Evolutionary conservation across 2,113 vertebrate genomes (phyloP), one percentile per base, ranked within the genome.

Genomic region (Anser cygnoides): DNA sequence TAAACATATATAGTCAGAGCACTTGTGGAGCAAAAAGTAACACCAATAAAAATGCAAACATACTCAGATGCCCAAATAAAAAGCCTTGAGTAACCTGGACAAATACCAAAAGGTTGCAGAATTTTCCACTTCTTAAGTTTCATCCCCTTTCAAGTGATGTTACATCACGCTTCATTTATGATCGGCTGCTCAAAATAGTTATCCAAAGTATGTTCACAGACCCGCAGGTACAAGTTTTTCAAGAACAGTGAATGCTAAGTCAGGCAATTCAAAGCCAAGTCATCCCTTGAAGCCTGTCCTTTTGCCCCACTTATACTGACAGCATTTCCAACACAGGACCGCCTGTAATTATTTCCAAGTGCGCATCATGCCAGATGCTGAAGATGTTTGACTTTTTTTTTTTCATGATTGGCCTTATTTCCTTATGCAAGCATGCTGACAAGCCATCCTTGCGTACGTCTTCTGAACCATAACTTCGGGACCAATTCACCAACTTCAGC

Each of bases 371-470:
- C 26, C 82, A 78, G 54, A 80, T 61, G 19, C 21, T 67, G 63
- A 92, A 93, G 57, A 70, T 46, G 10, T 62, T 52, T 76, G 59
- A 90, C 63, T 15, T 85, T 62, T 89, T n/a, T 92, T 91, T 84
- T 89, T 81, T 71, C 50, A 74, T 78, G 83, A 91, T 17, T 80
- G 55, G n/a, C 80, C 83, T 86, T 31, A 70, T 90, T 92, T 83
- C 54, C 41, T 81, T 73, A 66, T 21, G 23, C 59, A 83, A 93
- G 41, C 31, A 50, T 2, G 5, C 43, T 67, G 68, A 81, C 37
- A 90, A 93, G 21, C 14, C 61, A 41, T 55, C 68, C 28, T 50
- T 84, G 44, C 25, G 10, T 35, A 21, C 2, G 1, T 17, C 58
- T 90, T 86, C 41, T 70, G 75, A 83, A 77, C 55, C 8, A 58